Conservation (phyloP, 2,888 invertebrate species). For the Amphipyra berbera region DNA sequence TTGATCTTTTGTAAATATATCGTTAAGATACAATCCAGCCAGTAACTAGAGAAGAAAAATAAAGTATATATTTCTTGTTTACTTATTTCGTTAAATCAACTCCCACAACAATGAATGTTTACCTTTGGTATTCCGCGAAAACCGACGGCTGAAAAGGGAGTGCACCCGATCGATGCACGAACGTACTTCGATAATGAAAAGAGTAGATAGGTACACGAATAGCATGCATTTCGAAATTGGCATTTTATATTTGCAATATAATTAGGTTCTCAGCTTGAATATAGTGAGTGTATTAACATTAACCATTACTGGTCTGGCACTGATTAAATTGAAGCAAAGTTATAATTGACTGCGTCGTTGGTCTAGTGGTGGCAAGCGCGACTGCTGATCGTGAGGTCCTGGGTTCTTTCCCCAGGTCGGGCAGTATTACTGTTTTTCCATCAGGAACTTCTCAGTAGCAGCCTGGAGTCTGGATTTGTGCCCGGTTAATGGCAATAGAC, state of each 20-base stretch:
- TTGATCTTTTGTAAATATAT: constrained; percentile 34
- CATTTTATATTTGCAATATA: constrained; percentile 1
- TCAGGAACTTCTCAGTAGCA: too few species aligned
- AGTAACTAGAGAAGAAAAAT: constrained; percentile 8
- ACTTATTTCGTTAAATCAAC: constrained; percentile 12
- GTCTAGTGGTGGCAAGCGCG: too few species aligned
- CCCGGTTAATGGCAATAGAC: too few species aligned
- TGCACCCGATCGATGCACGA: constrained; percentile 21
- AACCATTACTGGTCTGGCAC: not conserved
- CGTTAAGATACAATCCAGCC: constrained; percentile 5
- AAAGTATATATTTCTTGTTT: not conserved
- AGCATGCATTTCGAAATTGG: constrained; percentile 27
- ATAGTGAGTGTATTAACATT: too few species aligned
- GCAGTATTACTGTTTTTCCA: too few species aligned
- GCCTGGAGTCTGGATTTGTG: too few species aligned
- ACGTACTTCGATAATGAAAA: constrained; percentile 18
- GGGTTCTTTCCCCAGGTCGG: too few species aligned
- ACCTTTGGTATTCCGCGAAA: constrained; percentile 7
- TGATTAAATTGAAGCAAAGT: not conserved
- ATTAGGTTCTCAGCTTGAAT: not conserved
- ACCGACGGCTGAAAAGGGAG: constrained; percentile 13
- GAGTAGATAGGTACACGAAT: not conserved
- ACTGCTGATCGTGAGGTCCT: too few species aligned
- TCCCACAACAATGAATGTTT: constrained; percentile 10
- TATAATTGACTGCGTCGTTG: too few species aligned